Base-by-base conservation (phyloP, 2,888 invertebrate species). In the Catonia carolina region DNA sequence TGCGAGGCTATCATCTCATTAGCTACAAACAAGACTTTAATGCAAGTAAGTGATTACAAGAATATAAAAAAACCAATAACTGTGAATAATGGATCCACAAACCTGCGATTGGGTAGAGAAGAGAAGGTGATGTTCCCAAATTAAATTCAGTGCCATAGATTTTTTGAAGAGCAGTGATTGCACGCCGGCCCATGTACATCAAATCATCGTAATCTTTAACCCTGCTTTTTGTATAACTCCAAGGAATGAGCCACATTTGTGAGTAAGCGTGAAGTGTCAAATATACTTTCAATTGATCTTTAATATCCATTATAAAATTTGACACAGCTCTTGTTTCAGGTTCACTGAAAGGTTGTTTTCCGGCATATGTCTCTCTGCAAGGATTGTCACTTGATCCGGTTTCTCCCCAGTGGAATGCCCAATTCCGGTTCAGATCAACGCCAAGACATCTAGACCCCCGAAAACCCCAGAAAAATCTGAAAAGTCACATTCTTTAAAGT, bases 351-450 rank as follows among this genome's bases (percentile, higher is more conserved):
- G 75, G 68, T 6, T 62, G 48, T 0, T 70, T 63, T n/a, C 78
- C 78, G 6, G 72, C 69, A 66, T 71, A 78, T 2, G 71, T 72
- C 15, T 75, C 74, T 2, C 69, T 68, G 64, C 77, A 77, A 0
- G 73, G 73, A 55, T 73, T 67, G n/a, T 62, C 79, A 63, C 92
- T 92, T 1, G 75, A 71, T 2, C 77, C 77, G 0, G 87, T 86
- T 60, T 64, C 65, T 45, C 87, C 90, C 91, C 91, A 94, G 53
- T 86, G 83, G 66, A 85, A 86, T 59, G 89, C 89, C 69, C 89
- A 94, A 72, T 94, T 94, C 60, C 94, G 81, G 69, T 91, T 91
- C 1, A 91, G 78, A 71, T 91, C 91, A 0, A 85, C 84, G 1
- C 91, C 91, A 0, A 81, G 74, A 65, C 90, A 89, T 22, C 74